Base-by-base conservation (phyloP, 2,888 invertebrate genomes). In the Pseudeuparius sepicola region DNA sequence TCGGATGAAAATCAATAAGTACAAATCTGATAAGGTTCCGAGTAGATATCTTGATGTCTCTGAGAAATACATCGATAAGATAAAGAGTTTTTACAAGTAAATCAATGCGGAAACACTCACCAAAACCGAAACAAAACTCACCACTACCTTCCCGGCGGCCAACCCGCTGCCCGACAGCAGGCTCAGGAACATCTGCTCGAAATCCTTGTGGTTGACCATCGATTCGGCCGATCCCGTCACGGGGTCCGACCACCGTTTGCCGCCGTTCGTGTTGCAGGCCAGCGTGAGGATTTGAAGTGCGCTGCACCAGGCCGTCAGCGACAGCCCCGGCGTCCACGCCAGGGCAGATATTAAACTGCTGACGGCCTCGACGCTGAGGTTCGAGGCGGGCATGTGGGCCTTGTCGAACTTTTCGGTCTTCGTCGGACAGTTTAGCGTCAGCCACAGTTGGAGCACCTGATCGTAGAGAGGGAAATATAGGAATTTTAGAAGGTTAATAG, bases 361-460 rank as follows among this genome's bases (percentile, higher is more conserved):
- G 11, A 83, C 73, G n/a, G n/a, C n/a, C 41, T 70, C 68, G 0
- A 71, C 66, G 32, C 74, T 75, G 24, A 83, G 65, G 2, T 73
- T 70, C 42, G 83, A 75, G 36, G 71, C 66, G 2, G 82, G 82
- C 26, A 67, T 64, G 24, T 71, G 62, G 4, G 67, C 67, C 3
- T 73, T 66, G 44, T 71, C 68, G 42, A 75, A 71, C 24, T 69
- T 70, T n/a, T 65, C 59, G 25, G 62, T 65, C 55, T 27, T 64
- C 26, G 48, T 50, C n/a, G 50, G 49, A 36, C 52, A 70, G 72
- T 87, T 88, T 41, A 90, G 65, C 2, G 86, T 88, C 42, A 92
- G 66, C 87, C 90, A 92, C 46, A 90, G 66, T 45, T 87, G 83
- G 20, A 90, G 66, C n/a, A n/a, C n/a, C n/a, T n/a, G n/a, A n/a